Conservation (phyloP, 2,888 invertebrate genomes). For the Oegoconia quadripuncta region DNA sequence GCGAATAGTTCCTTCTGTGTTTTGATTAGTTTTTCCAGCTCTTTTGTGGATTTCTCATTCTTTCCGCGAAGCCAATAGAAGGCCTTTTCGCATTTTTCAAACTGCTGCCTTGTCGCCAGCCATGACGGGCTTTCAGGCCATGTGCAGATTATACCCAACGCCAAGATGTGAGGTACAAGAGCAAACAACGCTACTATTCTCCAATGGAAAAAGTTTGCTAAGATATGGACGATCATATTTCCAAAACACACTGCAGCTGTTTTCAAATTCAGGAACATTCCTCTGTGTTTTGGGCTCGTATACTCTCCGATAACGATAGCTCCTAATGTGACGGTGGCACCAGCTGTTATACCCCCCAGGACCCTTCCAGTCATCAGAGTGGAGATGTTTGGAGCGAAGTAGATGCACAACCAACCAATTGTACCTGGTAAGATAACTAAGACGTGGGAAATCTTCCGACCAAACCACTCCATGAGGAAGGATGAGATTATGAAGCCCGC, state of each 20-base stretch:
- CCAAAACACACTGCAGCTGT: constrained; percentile 31
- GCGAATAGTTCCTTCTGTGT: constrained; percentile 38
- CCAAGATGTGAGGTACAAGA: constrained; percentile 31
- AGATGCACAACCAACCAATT: constrained; percentile 34
- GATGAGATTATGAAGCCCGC: constrained; percentile 27
- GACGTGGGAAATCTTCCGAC: constrained; percentile 26
- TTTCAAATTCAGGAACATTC: constrained; percentile 46
- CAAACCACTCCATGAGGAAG: constrained; percentile 29
- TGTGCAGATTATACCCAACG: constrained; percentile 47
- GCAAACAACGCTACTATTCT: constrained; percentile 36
- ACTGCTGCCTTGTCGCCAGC: constrained; percentile 72
- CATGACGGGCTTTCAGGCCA: constrained; percentile 81
- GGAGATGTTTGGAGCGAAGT: constrained; percentile 31
- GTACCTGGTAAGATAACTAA: constrained; percentile 28
- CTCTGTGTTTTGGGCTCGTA: constrained; percentile 45
- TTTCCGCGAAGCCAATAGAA: constrained; percentile 73
- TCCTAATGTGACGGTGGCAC: constrained; percentile 37
- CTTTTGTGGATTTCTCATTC: constrained; percentile 23
- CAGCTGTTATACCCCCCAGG: constrained; percentile 38
- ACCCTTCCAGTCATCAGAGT: constrained; percentile 38
- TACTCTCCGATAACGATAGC: constrained; percentile 55
- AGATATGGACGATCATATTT: neutral
- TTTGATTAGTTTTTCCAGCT: constrained; percentile 38
- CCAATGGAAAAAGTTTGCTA: constrained; percentile 35
- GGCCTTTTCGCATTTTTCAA: constrained; percentile 64